Evolutionary conservation across 1,140 invertebrate species (phyloP).

Genomic region (Diorhabda carinulata): DNA sequence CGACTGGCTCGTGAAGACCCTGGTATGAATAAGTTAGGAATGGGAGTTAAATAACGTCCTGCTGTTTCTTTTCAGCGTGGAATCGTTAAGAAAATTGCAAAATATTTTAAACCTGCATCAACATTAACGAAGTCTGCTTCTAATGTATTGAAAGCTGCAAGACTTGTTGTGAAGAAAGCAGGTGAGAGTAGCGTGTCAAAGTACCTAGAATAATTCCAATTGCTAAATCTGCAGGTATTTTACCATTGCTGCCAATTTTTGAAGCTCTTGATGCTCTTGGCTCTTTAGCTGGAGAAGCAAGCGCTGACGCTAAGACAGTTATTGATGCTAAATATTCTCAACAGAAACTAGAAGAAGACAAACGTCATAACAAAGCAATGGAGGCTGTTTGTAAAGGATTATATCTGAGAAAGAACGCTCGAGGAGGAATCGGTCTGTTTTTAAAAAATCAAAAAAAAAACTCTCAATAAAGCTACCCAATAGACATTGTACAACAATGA

Average conservation of each 20-base stretch:
- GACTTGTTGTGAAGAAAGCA: conserved; percentile 21
- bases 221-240: conserved; percentile 42
- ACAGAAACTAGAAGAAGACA: conserved; percentile 35
- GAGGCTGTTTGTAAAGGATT: conserved; percentile 37
- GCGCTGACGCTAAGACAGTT: conserved; percentile 39
- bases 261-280: conserved; percentile 43
- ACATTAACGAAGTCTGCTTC: conserved; percentile 1
- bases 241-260: conserved; percentile 44
- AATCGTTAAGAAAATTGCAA: neutral
- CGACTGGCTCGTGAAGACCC: no score
- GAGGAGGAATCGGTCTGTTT: neutral
- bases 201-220: conserved; percentile 37
- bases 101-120: neutral
- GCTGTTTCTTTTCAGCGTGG: neutral
- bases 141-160: conserved; percentile 16
- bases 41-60: no score
- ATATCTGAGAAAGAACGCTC: conserved; percentile 33
- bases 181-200: conserved; percentile 18
- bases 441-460: neutral
- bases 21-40: no score
- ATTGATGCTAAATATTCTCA: conserved; percentile 34
- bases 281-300: conserved; percentile 39
- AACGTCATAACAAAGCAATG: conserved; percentile 43
- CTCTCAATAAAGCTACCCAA: conserved; percentile 28
- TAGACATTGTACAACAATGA: conserved; percentile 32